Evolutionary conservation across 2,797 vertebrate genomes (phyloP).

Genomic region (Cephalopachus bancanus): DNA sequence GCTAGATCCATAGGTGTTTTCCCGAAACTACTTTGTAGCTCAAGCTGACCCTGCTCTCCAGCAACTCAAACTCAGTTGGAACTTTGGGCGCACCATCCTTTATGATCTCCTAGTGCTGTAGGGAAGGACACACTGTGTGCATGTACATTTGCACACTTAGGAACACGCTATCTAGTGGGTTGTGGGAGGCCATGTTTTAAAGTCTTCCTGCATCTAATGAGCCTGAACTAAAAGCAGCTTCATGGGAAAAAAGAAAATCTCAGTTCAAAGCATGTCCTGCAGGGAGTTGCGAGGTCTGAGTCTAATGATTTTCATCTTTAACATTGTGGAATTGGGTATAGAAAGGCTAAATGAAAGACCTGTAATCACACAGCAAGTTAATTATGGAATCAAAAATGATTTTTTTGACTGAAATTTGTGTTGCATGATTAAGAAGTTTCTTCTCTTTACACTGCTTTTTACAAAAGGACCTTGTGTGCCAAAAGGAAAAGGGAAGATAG

Average conservation of each 20-base stretch:
- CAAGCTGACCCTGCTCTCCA: not conserved
- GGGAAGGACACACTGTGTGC: not conserved
- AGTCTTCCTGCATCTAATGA: not conserved
- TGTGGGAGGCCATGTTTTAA: not conserved
- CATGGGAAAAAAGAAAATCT: not conserved
- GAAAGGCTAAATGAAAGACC: conserved; percentile 24
- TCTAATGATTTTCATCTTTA: conserved; percentile 46
- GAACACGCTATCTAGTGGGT: not conserved
- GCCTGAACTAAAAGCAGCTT: conserved; percentile 23
- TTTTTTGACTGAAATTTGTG: not conserved
- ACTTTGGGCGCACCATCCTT: not conserved
- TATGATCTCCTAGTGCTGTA: not conserved
- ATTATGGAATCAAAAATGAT: not conserved
- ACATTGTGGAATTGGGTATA: not conserved
- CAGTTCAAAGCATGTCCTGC: not conserved
- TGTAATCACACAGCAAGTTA: conserved; percentile 26
- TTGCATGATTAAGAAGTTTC: conserved; percentile 14
- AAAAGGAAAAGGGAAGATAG: not conserved
- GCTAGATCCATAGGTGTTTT: not conserved
- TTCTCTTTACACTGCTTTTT: not conserved
- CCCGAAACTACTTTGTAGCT: not conserved
- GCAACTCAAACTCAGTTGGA: not conserved
- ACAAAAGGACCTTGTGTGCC: not conserved
- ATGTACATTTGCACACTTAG: not conserved
- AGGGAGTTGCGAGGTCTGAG: not conserved